Conservation (phyloP, 2,888 invertebrate species). For the Drosophila suboccidentalis region DNA sequence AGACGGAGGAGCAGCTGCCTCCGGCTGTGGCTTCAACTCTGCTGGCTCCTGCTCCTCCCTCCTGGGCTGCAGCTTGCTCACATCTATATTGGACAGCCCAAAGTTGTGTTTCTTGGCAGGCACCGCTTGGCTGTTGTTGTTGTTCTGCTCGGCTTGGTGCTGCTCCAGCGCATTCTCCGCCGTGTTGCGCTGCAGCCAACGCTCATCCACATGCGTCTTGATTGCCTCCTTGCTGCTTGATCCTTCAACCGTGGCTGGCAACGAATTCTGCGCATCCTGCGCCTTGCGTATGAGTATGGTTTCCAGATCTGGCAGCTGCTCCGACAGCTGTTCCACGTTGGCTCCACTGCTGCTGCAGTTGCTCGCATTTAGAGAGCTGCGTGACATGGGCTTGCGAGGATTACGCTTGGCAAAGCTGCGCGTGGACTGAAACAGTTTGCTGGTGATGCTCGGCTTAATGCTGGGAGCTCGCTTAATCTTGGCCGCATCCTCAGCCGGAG, state of each 20-base stretch:
- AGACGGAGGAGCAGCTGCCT: neutral
- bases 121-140: slow-evolving; percentile 23
- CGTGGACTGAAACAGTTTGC: slow-evolving; percentile 89
- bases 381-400: slow-evolving; percentile 89
- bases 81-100: slow-evolving; percentile 86
- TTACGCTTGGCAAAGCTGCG: slow-evolving; percentile 89
- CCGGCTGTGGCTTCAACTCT: neutral
- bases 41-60: neutral
- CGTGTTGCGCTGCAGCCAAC: slow-evolving; percentile 87
- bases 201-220: slow-evolving; percentile 85
- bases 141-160: slow-evolving; percentile 32
- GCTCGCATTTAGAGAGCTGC: slow-evolving; percentile 47
- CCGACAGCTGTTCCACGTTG: slow-evolving; percentile 13
- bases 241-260: slow-evolving; percentile 43
- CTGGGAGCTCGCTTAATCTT: slow-evolving; percentile 24
- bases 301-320: slow-evolving; percentile 84
- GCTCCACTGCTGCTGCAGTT: neutral
- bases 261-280: slow-evolving; percentile 69
- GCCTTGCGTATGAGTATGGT: slow-evolving; percentile 84
- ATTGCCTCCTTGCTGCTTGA: slow-evolving; percentile 48
- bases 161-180: slow-evolving; percentile 44
- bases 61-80: slow-evolving; percentile 59
- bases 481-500: neutral
- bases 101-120: slow-evolving; percentile 49
- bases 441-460: slow-evolving; percentile 85